A percentile compares a stretch with the other conserved stretches of the same genome.
Evolutionary conservation across 30 jellyfish, hydroid and myxozoan genomes (phyloP).

Genomic region (Nemopilema nomurai): DNA sequence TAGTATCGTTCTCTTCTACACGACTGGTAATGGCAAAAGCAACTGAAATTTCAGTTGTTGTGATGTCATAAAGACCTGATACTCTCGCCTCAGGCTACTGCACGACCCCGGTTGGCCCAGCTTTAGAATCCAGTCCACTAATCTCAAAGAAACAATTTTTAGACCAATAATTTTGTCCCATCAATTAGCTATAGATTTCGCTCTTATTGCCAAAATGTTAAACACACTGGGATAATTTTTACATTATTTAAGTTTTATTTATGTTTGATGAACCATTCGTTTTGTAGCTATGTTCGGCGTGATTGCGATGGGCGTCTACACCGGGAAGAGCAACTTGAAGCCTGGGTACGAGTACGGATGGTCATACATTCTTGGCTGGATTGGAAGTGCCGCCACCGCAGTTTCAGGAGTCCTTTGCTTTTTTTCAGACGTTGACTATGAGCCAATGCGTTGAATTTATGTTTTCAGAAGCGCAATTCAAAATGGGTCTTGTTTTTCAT

Average conservation of each 20-base stretch:
- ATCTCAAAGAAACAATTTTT: too few species aligned
- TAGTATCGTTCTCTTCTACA: too few species aligned
- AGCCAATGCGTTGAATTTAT: constrained; percentile 44
- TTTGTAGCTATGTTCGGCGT: constrained; percentile 57
- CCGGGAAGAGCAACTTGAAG: constrained; percentile 59
- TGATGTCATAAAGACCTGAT: too few species aligned
- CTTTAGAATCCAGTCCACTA: too few species aligned
- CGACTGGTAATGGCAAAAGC: too few species aligned
- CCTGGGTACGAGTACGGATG: constrained; percentile 78
- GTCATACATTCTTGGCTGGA: constrained; percentile 88
- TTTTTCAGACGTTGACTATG: constrained; percentile 77
- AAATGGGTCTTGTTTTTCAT: background rate
- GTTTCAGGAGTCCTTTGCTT: constrained; percentile 70
- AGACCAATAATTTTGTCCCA: too few species aligned
- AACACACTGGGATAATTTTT: background rate
- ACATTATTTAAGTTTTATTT: background rate
- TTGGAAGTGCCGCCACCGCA: constrained; percentile 48
- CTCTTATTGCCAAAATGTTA: too few species aligned
- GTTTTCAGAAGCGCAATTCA: background rate
- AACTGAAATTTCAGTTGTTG: too few species aligned
- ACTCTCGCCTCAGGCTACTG: too few species aligned
- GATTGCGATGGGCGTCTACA: constrained; percentile 69
- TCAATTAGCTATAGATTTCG: too few species aligned
- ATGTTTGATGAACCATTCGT: background rate
- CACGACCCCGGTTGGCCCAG: too few species aligned